Conservation (phyloP, 2,113 vertebrate species). For the Typhlomys cinereus region DNA sequence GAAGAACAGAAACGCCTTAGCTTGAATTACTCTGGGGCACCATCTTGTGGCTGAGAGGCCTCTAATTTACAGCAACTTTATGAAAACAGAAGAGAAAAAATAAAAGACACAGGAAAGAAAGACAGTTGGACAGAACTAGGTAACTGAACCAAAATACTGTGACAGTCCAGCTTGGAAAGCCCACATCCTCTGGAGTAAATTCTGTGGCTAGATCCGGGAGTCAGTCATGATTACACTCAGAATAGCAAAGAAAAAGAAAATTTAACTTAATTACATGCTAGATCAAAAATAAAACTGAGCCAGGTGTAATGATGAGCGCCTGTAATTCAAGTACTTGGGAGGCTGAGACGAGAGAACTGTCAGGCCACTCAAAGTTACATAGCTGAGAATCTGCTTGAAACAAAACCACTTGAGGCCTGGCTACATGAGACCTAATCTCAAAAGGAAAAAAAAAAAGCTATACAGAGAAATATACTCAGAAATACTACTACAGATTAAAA, state of each 20-base stretch:
- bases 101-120: neutral
- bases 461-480: too few species aligned
- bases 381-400: too few species aligned
- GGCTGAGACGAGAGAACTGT: neutral
- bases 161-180: neutral
- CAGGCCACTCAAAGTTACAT: neutral
- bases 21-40: slow-evolving; percentile 52
- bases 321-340: neutral
- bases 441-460: neutral
- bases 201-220: neutral
- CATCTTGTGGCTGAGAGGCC: slow-evolving; percentile 51
- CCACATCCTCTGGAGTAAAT: slow-evolving; percentile 2
- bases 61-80: neutral
- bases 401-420: too few species aligned
- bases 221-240: neutral
- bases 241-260: slow-evolving; percentile 54
- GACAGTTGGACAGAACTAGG: slow-evolving; percentile 6
- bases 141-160: neutral
- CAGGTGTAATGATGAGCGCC: neutral
- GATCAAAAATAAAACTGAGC: slow-evolving; percentile 38
- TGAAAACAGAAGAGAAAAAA: neutral
- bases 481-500: too few species aligned
- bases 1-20: slow-evolving; percentile 25
- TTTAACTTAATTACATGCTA: neutral
- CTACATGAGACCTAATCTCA: neutral